A percentile compares a stretch with the other conserved stretches of the same genome.
Conservation (phyloP, 2,797 vertebrate genomes). For the Scarus forsteni region DNA sequence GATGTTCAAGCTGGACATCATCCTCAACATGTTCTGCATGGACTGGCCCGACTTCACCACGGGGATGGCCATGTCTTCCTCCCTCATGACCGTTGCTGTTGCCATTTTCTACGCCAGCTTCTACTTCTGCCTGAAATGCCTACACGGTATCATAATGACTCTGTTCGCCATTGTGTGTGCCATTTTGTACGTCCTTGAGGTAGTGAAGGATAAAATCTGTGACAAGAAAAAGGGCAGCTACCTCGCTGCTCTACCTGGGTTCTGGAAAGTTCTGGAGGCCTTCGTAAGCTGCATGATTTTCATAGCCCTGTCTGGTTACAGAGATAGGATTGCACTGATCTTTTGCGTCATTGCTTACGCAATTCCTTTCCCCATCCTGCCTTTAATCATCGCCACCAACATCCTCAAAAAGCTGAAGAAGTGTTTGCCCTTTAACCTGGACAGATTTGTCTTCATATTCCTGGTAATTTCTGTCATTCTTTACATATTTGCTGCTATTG, state of each 20-base stretch:
- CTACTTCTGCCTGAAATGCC: conserved; percentile 61
- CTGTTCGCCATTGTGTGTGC: conserved; percentile 79
- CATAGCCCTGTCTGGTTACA: conserved; percentile 76
- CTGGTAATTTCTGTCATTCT: conserved; percentile 82
- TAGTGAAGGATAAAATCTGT: conserved; percentile 77
- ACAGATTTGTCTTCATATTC: conserved; percentile 82
- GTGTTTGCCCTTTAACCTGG: conserved; percentile 81
- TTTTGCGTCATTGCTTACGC: conserved; percentile 84
- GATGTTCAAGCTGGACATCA: conserved; percentile 74
- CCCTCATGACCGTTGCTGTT: conserved; percentile 84
- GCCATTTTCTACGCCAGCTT: conserved; percentile 84
- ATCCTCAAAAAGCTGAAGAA: conserved; percentile 81
- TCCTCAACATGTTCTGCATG: conserved; percentile 64
- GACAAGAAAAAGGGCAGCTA: conserved; percentile 79
- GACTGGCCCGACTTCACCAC: conserved; percentile 85
- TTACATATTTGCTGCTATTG: conserved; percentile 80
- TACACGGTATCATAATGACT: conserved; percentile 76
- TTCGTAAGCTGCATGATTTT: conserved; percentile 89
- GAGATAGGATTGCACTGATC: conserved; percentile 53
- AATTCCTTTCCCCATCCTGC: conserved; percentile 86
- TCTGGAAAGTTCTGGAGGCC: conserved; percentile 88
- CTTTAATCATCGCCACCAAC: conserved; percentile 85
- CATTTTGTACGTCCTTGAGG: conserved; percentile 79
- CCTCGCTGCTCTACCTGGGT: conserved; percentile 84
- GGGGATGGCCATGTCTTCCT: conserved; percentile 86